phyloP scores from a whole-genome alignment of 2,797 vertebrate species.

The Tinamus major region DNA sequence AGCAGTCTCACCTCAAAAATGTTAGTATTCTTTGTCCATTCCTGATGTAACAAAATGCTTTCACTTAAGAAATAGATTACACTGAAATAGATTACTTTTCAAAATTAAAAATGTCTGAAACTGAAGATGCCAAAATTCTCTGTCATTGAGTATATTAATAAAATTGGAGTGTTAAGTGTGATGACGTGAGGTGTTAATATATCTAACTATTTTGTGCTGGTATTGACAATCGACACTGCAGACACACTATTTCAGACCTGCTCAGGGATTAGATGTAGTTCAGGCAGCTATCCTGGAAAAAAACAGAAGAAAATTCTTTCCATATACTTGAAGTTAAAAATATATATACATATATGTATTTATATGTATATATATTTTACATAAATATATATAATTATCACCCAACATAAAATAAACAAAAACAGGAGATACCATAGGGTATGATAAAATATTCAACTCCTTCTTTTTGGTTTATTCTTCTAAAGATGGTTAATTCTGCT shows the following conservation, averaged over 20 bases:
- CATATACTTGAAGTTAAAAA: not conserved
- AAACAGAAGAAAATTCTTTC: not conserved
- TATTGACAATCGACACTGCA: not conserved
- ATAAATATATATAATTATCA: not conserved
- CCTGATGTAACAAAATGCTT: not conserved
- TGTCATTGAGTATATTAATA: not conserved
- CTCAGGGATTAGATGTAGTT: not conserved
- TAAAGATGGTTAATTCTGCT: not conserved
- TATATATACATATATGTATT: not conserved
- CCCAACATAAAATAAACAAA: not conserved
- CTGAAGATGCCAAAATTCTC: not conserved
- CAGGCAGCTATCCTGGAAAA: not conserved
- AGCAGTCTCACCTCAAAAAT: not conserved
- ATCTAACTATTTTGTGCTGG: not conserved
- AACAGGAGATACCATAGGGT: not conserved
- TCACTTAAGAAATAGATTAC: not conserved
- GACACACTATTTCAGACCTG: not conserved
- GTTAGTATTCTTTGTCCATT: not conserved
- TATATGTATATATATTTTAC: not conserved
- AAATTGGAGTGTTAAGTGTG: not conserved
- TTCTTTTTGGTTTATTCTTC: not conserved
- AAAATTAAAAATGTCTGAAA: not conserved
- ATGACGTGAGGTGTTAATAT: fast-evolving
- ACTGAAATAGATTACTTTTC: not conserved
- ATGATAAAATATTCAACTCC: not conserved